A percentile compares a stretch with the other conserved stretches of the same genome.
Evolutionary conservation across 2,888 invertebrate species (phyloP).

Genomic region (Archips xylosteana): DNA sequence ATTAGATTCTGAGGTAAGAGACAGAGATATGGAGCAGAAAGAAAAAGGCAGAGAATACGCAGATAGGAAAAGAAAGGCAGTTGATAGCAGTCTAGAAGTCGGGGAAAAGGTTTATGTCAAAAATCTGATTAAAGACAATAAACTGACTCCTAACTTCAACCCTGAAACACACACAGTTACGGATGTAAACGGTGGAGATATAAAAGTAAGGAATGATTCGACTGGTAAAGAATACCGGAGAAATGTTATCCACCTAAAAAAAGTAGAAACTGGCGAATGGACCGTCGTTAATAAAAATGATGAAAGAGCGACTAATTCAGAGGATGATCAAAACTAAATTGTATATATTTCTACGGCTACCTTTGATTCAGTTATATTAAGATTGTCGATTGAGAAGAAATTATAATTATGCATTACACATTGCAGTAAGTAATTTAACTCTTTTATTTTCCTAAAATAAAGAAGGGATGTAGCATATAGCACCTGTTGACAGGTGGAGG

Average conservation of each 20-base stretch:
- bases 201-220: conserved; percentile 4
- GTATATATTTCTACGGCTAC: too few relatives aligned
- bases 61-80: conserved; percentile 9
- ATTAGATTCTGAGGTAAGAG: conserved; percentile 3
- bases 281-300: too few relatives aligned
- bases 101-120: conserved; percentile 20
- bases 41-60: conserved; percentile 10
- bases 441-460: too few relatives aligned
- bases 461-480: too few relatives aligned
- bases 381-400: too few relatives aligned
- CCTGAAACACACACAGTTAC: background rate
- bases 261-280: conserved; percentile 11
- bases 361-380: too few relatives aligned
- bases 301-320: too few relatives aligned
- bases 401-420: too few relatives aligned
- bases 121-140: conserved; percentile 7
- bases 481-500: too few relatives aligned
- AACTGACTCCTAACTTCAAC: background rate
- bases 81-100: background rate
- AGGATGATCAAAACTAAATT: too few relatives aligned
- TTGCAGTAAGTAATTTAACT: too few relatives aligned
- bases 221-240: conserved; percentile 2
- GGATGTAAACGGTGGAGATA: background rate
- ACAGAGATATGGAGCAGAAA: background rate
- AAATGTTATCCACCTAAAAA: conserved; percentile 22